These are phyloP conservation scores for Puntigrus tetrazona DNA, from an alignment of 2,113 vertebrate genomes.

Conservation along the genomic window DNA sequence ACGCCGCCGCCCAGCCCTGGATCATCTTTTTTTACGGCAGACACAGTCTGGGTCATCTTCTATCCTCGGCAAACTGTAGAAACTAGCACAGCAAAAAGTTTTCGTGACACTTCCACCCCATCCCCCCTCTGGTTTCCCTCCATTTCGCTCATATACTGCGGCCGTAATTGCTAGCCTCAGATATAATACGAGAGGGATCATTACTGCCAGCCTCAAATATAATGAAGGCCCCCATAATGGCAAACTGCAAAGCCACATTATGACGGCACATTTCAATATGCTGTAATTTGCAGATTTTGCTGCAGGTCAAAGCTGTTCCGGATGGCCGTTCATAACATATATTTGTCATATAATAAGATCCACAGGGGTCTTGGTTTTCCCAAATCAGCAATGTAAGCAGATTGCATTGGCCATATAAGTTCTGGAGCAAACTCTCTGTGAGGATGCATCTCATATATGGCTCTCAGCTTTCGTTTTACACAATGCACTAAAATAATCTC, in stretches of 20 bases:
- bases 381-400: conserved; percentile 21
- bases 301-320: conserved; percentile 24
- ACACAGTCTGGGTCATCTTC: conserved; percentile 6
- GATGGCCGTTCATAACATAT: conserved; percentile 18
- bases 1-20: conserved; percentile 45
- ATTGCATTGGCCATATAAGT: not conserved
- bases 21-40: conserved; percentile 41
- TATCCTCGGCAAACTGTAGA: conserved; percentile 33
- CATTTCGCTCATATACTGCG: not conserved
- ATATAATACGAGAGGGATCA: conserved; percentile 36
- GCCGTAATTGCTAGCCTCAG: conserved; percentile 33
- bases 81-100: conserved; percentile 46
- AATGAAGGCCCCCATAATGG: conserved; percentile 40
- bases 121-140: conserved; percentile 7
- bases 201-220: conserved; percentile 30
- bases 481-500: not conserved
- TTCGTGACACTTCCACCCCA: conserved; percentile 29
- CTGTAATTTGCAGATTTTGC: conserved; percentile 33
- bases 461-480: not conserved
- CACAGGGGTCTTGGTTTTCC: not conserved
- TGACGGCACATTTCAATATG: conserved; percentile 28
- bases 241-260: conserved; percentile 35
- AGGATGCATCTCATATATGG: not conserved
- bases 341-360: conserved; percentile 33
- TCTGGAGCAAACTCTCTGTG: not conserved